phyloP scores from a whole-genome alignment of 2,797 vertebrate genomes.

The Luscinia megarhynchos region DNA sequence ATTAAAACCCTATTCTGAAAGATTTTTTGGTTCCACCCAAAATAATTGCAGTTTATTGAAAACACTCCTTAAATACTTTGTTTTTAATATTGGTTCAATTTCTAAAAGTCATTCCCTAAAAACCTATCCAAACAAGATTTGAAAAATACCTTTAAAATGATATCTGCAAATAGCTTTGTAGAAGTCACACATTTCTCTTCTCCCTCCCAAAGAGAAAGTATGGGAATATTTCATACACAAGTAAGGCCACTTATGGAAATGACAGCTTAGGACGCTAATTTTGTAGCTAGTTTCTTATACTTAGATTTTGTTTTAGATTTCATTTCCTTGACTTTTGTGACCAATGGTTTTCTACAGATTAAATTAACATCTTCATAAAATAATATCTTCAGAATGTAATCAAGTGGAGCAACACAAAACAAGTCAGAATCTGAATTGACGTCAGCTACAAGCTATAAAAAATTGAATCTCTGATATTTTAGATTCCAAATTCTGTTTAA shows the following conservation, averaged over 20 bases:
- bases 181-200: not conserved
- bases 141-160: not conserved
- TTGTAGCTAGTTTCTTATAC: not conserved
- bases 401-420: conserved; percentile 10
- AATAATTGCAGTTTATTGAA: not conserved
- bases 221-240: not conserved
- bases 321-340: not conserved
- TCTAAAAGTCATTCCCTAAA: not conserved
- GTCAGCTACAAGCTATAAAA: not conserved
- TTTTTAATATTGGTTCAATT: not conserved
- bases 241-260: not conserved
- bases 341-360: not conserved
- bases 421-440: not conserved
- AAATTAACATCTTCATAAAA: not conserved
- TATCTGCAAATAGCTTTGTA: not conserved
- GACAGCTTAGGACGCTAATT: not conserved
- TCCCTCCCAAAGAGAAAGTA: not conserved
- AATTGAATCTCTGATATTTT: conserved; percentile 9
- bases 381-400: not conserved
- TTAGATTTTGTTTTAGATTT: not conserved
- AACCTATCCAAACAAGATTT: not conserved
- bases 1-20: not conserved
- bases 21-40: not conserved
- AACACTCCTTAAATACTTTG: not conserved
- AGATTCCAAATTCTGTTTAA: not conserved